Conservation (phyloP, 2,797 vertebrate species). For the Cyclopterus lumpus region DNA sequence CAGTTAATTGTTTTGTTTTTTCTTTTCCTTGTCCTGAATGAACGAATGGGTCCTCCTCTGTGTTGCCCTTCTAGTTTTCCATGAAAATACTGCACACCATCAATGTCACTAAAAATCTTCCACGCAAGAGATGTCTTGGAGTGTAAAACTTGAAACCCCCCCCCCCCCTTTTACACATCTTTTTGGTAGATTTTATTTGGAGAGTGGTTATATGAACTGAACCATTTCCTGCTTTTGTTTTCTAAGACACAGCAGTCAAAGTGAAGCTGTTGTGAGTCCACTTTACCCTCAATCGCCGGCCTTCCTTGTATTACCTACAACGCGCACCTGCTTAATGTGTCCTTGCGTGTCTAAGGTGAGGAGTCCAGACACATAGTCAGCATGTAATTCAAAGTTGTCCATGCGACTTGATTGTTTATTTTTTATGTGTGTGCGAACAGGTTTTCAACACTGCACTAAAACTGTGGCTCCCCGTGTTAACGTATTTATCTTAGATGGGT, state of each 20-base stretch:
- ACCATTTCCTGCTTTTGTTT: conserved; percentile 61
- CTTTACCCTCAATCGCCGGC: conserved; percentile 60
- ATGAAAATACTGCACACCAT: conserved; percentile 60
- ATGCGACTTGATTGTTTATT: conserved; percentile 77
- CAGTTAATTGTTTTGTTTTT: conserved; percentile 10
- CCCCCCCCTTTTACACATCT: conserved; percentile 34
- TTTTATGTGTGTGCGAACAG: conserved; percentile 74
- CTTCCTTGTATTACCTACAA: conserved; percentile 71
- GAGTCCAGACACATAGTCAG: conserved; percentile 74
- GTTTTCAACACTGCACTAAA: conserved; percentile 86
- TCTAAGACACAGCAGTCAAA: conserved; percentile 50
- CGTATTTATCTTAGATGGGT: conserved; percentile 68
- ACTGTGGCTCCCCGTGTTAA: conserved; percentile 71
- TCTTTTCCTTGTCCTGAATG: conserved; percentile 43
- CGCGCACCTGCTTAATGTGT: conserved; percentile 75
- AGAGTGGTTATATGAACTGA: conserved; percentile 45
- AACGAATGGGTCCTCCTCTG: conserved; percentile 41
- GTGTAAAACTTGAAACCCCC: conserved; percentile 72
- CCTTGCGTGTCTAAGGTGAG: conserved; percentile 72
- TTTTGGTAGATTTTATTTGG: conserved; percentile 49
- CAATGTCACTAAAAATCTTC: conserved; percentile 67
- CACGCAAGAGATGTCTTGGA: conserved; percentile 64
- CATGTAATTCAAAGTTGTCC: conserved; percentile 76
- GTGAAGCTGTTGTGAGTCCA: conserved; percentile 54
- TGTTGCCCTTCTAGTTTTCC: conserved; percentile 61